These are phyloP conservation scores for Drosophila eohydei DNA, from an alignment of 2,888 invertebrate species.

Conservation along the genomic window DNA sequence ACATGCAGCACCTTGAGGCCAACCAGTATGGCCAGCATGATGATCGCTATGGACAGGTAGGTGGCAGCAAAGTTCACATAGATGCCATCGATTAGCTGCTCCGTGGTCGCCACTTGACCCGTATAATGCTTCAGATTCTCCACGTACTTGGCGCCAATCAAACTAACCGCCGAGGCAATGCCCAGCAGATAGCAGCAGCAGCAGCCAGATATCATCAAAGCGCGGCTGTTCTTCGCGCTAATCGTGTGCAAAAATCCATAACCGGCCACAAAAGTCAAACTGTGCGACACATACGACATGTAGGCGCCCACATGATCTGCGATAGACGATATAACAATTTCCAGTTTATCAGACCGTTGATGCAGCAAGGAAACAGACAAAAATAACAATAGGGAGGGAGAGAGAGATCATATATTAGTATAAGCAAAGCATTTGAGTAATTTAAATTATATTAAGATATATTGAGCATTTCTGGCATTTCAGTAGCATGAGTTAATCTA, in stretches of 20 bases:
- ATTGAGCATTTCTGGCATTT: neutral
- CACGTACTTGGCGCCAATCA: conserved; percentile 72
- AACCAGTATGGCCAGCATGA: conserved; percentile 66
- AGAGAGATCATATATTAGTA: neutral
- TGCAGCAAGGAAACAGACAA: neutral
- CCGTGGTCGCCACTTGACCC: conserved; percentile 43
- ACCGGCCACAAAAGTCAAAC: conserved; percentile 78
- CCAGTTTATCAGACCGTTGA: conserved; percentile 3
- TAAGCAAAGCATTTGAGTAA: neutral
- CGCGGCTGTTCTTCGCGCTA: conserved; percentile 73
- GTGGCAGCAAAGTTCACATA: conserved; percentile 81
- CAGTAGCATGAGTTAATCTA: neutral
- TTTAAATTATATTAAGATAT: neutral
- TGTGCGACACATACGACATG: conserved; percentile 81
- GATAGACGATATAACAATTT: neutral
- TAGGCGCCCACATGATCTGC: conserved; percentile 81
- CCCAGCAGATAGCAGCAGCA: conserved; percentile 81
- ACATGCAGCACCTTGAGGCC: conserved; percentile 74
- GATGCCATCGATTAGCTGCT: conserved; percentile 70
- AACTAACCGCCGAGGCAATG: conserved; percentile 76
- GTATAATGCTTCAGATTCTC: conserved; percentile 52
- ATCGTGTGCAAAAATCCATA: conserved; percentile 79
- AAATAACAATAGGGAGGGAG: neutral
- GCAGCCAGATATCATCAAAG: conserved; percentile 74
- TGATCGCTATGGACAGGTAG: conserved; percentile 70